Percentiles rank a stretch among this genome's conserved stretches.
Conservation (phyloP, 1,140 invertebrate species). For the Notospermus geniculatus region DNA sequence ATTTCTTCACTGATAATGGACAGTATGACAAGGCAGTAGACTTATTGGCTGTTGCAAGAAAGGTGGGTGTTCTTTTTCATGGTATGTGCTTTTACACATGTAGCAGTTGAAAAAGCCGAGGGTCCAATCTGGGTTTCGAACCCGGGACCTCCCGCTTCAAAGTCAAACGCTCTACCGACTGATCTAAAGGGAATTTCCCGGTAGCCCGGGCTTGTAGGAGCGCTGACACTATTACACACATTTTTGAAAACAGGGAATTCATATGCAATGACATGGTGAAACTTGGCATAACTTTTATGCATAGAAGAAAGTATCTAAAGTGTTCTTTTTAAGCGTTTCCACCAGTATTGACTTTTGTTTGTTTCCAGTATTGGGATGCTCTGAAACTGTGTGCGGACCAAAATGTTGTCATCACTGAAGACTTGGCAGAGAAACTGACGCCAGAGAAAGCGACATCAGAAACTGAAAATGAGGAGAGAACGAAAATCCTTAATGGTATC, state of each 20-base stretch:
- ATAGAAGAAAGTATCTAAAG: no score
- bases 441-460: conserved; percentile 63
- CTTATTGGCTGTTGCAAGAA: conserved; percentile 75
- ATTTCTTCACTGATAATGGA: conserved; percentile 81
- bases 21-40: conserved; percentile 86
- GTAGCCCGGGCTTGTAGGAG: no score
- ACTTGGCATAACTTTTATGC: no score
- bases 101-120: no score
- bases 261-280: neutral
- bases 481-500: conserved; percentile 75
- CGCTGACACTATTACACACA: no score
- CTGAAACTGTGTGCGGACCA: conserved; percentile 81
- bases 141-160: no score
- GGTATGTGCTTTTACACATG: no score
- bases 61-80: conserved; percentile 58
- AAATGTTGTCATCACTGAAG: conserved; percentile 79
- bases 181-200: no score
- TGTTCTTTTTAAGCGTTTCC: no score
- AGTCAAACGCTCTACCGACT: no score
- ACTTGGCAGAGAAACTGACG: conserved; percentile 85
- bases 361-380: conserved; percentile 68
- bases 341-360: neutral
- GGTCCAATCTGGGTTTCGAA: no score
- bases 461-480: conserved; percentile 58
- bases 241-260: neutral